Evolutionary conservation across 2,113 vertebrate genomes (phyloP), one percentile per base, ranked within the genome.

Genomic region (Motacilla alba): DNA sequence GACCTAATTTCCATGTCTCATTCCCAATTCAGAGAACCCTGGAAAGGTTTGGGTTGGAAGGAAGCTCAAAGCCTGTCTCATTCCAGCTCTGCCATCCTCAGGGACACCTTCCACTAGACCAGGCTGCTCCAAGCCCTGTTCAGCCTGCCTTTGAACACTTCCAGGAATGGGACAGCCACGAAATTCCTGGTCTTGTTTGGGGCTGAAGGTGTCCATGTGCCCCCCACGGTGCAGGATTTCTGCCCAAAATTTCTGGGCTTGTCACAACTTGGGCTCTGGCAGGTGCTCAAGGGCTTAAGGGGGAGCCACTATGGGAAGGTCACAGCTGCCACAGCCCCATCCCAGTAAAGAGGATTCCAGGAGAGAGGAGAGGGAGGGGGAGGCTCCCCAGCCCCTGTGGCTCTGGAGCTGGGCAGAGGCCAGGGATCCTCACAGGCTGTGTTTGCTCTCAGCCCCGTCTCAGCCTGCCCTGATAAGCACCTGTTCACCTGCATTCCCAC

Each of bases 161-260:
- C 56, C 35, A 63, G 15, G 33, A 22, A 5, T 28, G 49, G 41
- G 22, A 55, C 15, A 63, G 56, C 22, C 41, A 33, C 43, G 14
- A 18, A 68, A 2, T 22, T 22, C 63, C 31, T 15, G 30, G 3
- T 43, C 5, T 27, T 30, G 10, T 50, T 18, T 20, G 56, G 43
- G 56, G 56, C 17, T 53, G 69, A 52, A 27, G 23, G 5, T 4
- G 6, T 6, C 30, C 13, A 2, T 8, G 0, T 2, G 2, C 27
- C 33, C 46, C 46, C 28, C 9, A 37, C 35, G 24, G 15, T 6
- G 41, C 0, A 10, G 79, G 64, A 26, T 53, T 53, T 53, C 52
- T 53, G 52, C 52, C 64, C 20, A 0, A 5, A 33, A 10, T 21
- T 46, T 15, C 68, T 24, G 60, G 33, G 12, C 19, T 60, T 56